Base-by-base conservation (phyloP, 1,140 invertebrate genomes). In the Maconellicoccus hirsutus region DNA sequence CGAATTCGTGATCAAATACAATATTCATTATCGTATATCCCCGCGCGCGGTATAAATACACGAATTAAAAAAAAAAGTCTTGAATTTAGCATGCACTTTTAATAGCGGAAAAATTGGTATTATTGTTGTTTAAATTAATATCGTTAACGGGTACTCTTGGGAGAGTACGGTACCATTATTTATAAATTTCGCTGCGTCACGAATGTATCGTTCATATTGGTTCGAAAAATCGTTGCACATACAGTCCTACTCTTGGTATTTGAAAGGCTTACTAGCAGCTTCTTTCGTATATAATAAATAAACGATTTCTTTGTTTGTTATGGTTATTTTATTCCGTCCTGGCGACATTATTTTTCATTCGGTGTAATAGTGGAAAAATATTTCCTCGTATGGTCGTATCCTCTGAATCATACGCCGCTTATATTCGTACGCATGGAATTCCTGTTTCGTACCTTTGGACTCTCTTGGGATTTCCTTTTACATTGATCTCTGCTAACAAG, bases 51-150 rank as follows among this genome's bases (percentile, higher is more conserved):
- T n/a, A n/a, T n/a, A n/a, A n/a, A n/a, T 33, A 19, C n/a, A 52
- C 6, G 10, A 23, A 66, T 26, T 23, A 66, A 26, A 16, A 16
- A 26, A 52, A 66, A 66, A 23, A 22, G 25, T 66, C 10, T 3
- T 66, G n/a, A 25, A 23, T 66, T 25, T 22, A 66, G 21, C 61
- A 22, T 66, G 61, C 25, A 25, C 10, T 66, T 25, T 66, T 66
- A 66, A 66, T 66, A 66, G 61, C 61, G 61, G 25, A 66, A 66
- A 66, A 66, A 66, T 66, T 66, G 61, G 61, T 19, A 26, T 66
- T 66, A 66, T 66, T 66, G 61, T 66, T 66, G 25, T 26, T 66
- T 66, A 66, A 66, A 66, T 66, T 66, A 66, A 66, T 66, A 66
- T 66, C 61, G 61, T 66, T 66, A 66, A 66, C 61, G 61, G 61